Base-by-base conservation (phyloP, 1,140 invertebrate species). In the Drosophila arawakana region DNA sequence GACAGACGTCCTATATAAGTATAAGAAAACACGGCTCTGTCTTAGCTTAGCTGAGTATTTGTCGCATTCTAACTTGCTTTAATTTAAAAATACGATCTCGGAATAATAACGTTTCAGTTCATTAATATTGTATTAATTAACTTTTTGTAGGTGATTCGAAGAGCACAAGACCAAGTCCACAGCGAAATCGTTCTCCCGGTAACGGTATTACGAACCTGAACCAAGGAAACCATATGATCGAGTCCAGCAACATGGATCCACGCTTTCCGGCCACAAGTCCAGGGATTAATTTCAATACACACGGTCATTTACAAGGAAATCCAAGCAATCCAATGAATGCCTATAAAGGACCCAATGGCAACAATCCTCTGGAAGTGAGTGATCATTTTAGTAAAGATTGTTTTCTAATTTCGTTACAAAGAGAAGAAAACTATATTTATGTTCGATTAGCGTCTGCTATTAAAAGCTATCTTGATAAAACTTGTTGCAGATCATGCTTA, bases 201-300 rank as follows among this genome's bases (percentile, higher is more conserved):
- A 76, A 50, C 55, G 39, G 30, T 2, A 58, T 21, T 35, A 62
- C 6, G 3, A 73, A 34, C 9, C 21, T 47, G 2, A 73, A 52
- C 7, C 11, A 54, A 25, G 46, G 37, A 21, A 73, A 63, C 58
- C 66, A 75, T 54, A 8, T 81, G 1, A 55, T 76, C 18, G 85
- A 90, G 8, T 34, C 73, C 13, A 75, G 30, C 21, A 77, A 66
- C 54, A 77, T 85, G 39, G 91, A 91, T 18, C 44, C 62, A 2
- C 70, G 91, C n/a, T 92, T 89, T 54, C 66, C 83, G 21, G 34
- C 78, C 7, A 71, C 77, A 15, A 92, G 91, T 67, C 91, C 91
- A 37, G 86, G 90, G 1, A 37, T 89, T 0, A 91, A 78, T 37
- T 92, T 92, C 54, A 81, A 86, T 58, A 41, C 68, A 13, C 86